These are phyloP conservation scores for Rhinoptilus africanus DNA, from an alignment of 2,113 vertebrate species.

Conservation along the genomic window DNA sequence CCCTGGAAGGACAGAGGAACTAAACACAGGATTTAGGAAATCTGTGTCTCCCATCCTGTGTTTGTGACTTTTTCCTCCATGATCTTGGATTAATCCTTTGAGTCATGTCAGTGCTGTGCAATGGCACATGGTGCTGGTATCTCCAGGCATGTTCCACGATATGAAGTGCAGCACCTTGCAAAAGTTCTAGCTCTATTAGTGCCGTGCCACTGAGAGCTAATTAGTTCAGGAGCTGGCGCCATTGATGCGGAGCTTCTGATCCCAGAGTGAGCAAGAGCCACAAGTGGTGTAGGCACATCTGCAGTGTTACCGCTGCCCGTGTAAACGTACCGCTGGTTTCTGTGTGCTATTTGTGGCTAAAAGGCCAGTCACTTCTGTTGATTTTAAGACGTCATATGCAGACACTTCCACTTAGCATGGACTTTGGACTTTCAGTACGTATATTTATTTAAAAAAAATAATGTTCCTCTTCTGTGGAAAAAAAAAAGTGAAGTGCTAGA, in stretches of 20 bases:
- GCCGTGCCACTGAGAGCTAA: background rate
- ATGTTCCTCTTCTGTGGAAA: background rate
- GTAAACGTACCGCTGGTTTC: background rate
- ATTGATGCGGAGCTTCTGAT: background rate
- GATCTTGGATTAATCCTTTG: background rate
- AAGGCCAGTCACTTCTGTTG: background rate
- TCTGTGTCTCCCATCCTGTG: background rate
- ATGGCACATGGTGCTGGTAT: background rate
- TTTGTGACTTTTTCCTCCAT: background rate
- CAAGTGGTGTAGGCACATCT: background rate
- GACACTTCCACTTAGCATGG: background rate
- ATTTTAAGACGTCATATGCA: background rate
- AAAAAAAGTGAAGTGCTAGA: background rate
- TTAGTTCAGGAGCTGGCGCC: background rate
- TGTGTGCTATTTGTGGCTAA: background rate
- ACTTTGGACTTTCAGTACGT: background rate
- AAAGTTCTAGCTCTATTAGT: background rate
- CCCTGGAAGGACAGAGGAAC: background rate
- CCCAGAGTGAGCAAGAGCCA: background rate
- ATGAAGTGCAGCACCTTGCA: background rate
- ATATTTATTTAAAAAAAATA: background rate
- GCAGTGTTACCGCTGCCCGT: background rate
- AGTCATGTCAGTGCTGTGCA: background rate
- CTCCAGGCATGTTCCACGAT: background rate
- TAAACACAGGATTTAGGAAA: background rate